phyloP scores from a whole-genome alignment of 64 coral and sea anemone genomes.

The Acropora tenuis region DNA sequence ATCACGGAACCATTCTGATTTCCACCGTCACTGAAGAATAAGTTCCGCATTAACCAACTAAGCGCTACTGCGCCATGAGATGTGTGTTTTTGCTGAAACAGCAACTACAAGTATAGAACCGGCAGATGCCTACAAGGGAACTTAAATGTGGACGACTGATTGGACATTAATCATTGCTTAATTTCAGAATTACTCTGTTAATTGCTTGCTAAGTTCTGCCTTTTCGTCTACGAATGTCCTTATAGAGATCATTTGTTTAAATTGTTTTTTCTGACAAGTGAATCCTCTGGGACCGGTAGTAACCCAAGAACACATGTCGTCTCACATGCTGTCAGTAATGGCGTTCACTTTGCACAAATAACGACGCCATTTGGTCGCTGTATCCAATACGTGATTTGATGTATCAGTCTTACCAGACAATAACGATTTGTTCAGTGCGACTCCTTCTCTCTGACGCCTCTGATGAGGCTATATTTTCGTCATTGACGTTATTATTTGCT shows the following conservation, averaged over 20 bases:
- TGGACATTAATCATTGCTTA: neutral
- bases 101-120: too few relatives aligned
- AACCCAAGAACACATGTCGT: neutral
- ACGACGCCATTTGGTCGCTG: neutral
- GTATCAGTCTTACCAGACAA: neutral
- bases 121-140: too few relatives aligned
- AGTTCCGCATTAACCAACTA: too few relatives aligned
- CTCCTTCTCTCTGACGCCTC: neutral
- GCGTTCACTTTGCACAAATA: neutral
- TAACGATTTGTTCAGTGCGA: neutral
- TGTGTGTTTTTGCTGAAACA: too few relatives aligned
- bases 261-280: neutral
- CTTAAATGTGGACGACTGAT: neutral
- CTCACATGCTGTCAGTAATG: too few relatives aligned
- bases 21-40: too few relatives aligned
- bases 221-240: neutral
- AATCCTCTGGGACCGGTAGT: neutral
- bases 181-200: neutral
- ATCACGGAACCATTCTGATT: too few relatives aligned
- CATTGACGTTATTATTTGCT: neutral
- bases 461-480: neutral
- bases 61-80: too few relatives aligned
- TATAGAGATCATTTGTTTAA: neutral
- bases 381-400: neutral
- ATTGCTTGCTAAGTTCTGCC: neutral